Evolutionary conservation across 2,888 invertebrate species (phyloP), one percentile per base, ranked within the genome.

Genomic region (Dryomyza anilis): DNA sequence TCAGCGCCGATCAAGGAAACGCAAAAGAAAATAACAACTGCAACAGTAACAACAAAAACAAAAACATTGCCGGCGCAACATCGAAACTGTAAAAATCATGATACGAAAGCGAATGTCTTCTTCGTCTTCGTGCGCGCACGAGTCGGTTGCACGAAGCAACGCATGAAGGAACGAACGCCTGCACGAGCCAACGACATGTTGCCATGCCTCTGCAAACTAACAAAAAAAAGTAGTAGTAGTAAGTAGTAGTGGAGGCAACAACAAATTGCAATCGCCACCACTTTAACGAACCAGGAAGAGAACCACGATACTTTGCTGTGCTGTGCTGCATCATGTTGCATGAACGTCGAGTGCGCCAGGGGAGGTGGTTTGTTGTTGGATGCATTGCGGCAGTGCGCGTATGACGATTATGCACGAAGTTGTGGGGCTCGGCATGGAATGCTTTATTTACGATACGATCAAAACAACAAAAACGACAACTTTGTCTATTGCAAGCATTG

Each of bases 101-200:
- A 59, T 21, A 60, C 55, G 55, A 53, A 57, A 58, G 62, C 64
- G 57, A 63, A 55, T 60, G 48, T 60, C 46, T 45, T 58, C n/a
- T n/a, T n/a, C n/a, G n/a, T n/a, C n/a, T n/a, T n/a, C n/a, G n/a
- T 46, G 46, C 21, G 30, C 45, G 27, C 33, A 36, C 16, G 48
- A 60, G 61, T 25, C 27, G 29, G 27, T 30, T 21, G 21, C 39
- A 14, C 25, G 25, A 33, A 33, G 12, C 33, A 33, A 8, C 33
- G 33, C 33, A 33, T 8, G 7, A 33, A 7, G 33, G 12, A 33
- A 12, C 33, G 33, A 12, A 33, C 7, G 33, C 33, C 63, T 64
- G 67, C 67, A 65, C 69, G 67, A 69, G 67, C 64, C 64, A 67
- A 68, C 67, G 65, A 67, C 63, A 66, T 61, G 67, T 63, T 67